A percentile compares a stretch with the other conserved stretches of the same genome.
These are phyloP conservation scores for Platynereis dumerilii DNA, from an alignment of 2,888 invertebrate species.

Conservation along the genomic window DNA sequence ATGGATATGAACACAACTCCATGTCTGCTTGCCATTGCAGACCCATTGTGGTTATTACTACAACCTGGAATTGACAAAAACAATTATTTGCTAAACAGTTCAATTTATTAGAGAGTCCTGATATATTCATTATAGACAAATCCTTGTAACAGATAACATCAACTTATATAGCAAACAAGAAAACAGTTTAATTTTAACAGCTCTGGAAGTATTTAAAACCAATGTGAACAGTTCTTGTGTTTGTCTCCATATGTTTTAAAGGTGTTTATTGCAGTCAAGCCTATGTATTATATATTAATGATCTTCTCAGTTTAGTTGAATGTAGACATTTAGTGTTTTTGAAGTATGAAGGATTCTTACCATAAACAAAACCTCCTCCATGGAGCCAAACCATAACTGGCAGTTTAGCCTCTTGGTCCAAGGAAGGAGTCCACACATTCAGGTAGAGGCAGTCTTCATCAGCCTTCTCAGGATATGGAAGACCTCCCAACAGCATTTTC, in stretches of 20 bases:
- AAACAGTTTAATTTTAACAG: too few species aligned
- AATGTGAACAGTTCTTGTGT: background rate
- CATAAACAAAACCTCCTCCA: conserved; percentile 47
- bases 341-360: too few species aligned
- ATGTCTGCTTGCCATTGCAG: conserved; percentile 18
- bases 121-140: too few species aligned
- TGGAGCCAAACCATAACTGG: conserved; percentile 60
- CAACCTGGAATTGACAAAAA: conserved; percentile 18
- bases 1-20: conserved; percentile 35
- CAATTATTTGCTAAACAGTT: background rate
- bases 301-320: background rate
- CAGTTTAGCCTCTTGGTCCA: conserved; percentile 37
- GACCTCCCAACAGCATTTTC: conserved; percentile 10
- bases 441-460: conserved; percentile 55
- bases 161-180: too few species aligned
- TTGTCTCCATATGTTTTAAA: background rate
- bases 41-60: conserved; percentile 30
- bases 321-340: background rate
- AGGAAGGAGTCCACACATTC: conserved; percentile 51
- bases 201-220: too few species aligned
- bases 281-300: too few species aligned
- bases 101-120: too few species aligned
- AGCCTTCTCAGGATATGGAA: conserved; percentile 16
- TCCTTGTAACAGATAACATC: too few species aligned
- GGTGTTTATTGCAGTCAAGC: too few species aligned